These are phyloP conservation scores for Phalacrocorax pelagicus DNA, from an alignment of 2,113 vertebrate species.

Conservation along the genomic window DNA sequence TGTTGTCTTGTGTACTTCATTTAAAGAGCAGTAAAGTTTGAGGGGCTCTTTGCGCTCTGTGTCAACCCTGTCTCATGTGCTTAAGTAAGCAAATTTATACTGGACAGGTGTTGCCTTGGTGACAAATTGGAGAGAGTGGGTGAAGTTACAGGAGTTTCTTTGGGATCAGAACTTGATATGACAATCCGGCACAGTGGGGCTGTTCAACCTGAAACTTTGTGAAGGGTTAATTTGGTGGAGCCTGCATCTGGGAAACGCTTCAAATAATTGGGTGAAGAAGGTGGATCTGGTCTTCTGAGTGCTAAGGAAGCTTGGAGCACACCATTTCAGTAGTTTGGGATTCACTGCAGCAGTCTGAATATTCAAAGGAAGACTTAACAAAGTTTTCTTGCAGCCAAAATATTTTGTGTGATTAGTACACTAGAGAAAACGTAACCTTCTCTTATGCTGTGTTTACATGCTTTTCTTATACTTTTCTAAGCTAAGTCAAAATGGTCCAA, in stretches of 20 bases:
- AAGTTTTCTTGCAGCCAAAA: neutral
- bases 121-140: neutral
- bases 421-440: neutral
- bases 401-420: neutral
- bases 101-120: neutral
- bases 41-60: neutral
- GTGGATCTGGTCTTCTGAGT: neutral
- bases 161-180: neutral
- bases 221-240: neutral
- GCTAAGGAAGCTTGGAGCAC: neutral
- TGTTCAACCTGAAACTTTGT: neutral
- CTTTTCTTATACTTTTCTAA: neutral
- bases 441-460: neutral
- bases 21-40: neutral
- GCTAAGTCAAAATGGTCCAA: neutral
- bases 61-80: neutral
- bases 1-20: neutral
- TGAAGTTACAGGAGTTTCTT: neutral
- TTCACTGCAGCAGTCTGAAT: neutral
- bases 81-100: neutral
- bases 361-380: neutral
- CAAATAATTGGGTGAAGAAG: neutral
- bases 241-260: neutral
- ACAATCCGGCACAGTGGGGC: neutral
- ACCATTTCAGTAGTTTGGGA: neutral